Percentiles rank a stretch among this genome's conserved stretches.
These are phyloP conservation scores for Labia minor DNA, from an alignment of 2,888 invertebrate species.

Conservation along the genomic window DNA sequence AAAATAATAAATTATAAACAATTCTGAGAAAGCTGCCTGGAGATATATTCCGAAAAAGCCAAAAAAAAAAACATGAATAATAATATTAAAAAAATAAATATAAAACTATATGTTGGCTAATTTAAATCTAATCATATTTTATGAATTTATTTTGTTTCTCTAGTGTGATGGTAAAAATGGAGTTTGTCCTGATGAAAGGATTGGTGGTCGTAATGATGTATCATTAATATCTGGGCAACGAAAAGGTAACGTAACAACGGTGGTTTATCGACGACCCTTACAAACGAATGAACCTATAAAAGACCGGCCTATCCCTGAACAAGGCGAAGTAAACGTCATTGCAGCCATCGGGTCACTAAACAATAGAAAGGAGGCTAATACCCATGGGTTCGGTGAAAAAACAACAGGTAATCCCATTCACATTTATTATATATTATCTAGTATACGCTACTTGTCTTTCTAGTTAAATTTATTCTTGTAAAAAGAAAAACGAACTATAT, in stretches of 20 bases:
- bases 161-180: slow-evolving; percentile 73
- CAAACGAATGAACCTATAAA: slow-evolving; percentile 61
- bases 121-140: no score
- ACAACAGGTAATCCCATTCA: slow-evolving; percentile 41
- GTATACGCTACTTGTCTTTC: no score
- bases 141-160: no score
- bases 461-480: no score
- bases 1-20: no score
- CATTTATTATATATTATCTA: no score
- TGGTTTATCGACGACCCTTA: slow-evolving; percentile 67
- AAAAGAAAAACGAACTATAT: no score
- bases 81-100: no score
- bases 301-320: slow-evolving; percentile 56
- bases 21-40: no score
- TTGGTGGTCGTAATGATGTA: slow-evolving; percentile 72
- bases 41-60: no score
- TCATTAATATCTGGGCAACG: slow-evolving; percentile 63
- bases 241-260: slow-evolving; percentile 66
- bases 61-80: no score
- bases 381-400: slow-evolving; percentile 63
- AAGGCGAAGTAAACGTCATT: slow-evolving; percentile 64
- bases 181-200: slow-evolving; percentile 72
- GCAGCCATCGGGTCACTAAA: slow-evolving; percentile 82
- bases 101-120: no score
- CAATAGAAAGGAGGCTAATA: slow-evolving; percentile 67